Base-by-base conservation (phyloP, 2,113 vertebrate species). In the Chaenogobius annularis region DNA sequence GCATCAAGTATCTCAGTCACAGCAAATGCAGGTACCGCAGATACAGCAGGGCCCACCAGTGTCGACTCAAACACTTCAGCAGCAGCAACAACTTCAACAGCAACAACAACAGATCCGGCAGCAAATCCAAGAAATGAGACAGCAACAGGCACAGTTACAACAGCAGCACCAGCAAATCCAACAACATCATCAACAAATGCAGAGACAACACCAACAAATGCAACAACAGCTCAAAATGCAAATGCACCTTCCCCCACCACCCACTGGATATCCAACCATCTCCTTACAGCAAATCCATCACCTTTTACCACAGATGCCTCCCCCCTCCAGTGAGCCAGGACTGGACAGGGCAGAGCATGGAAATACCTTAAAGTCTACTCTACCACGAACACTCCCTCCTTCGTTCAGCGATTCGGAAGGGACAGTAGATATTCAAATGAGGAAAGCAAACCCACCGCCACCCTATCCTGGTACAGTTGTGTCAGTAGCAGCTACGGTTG, bases 401-500 rank as follows among this genome's bases (percentile, higher is more conserved):
- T 86, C 93, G 0, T 95, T 97, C 79, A 88, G 81, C 0, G 95
- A 96, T 79, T 89, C 92, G 19, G 95, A 97, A 0, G 83, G 89
- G 0, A 61, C 95, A 50, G 80, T 93, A 77, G 96, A 98, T 85
- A 78, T 93, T 58, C 93, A 94, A 61, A 92, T 95, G 89, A 94
- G 94, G 67, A 98, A 97, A 89, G 89, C 95, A 83, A 97, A 96
- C 71, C 96, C 96, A 3, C 96, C 96, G 0, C 96, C 97, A 0
- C 96, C 96, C 0, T 96, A 97, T 70, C 96, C 97, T 0, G 96
- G 96, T 52, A 96, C 96, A 3, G 94, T 95, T 13, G 94, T 94
- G 0, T 92, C 95, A 2, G 91, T 93, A 0, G 68, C 78, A 0
- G 85, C 84, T 1, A 46, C 87, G 1, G 87, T 88, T 2, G 78